Conservation (phyloP, 2,797 vertebrate species). For the Rhodeus uyekii region DNA sequence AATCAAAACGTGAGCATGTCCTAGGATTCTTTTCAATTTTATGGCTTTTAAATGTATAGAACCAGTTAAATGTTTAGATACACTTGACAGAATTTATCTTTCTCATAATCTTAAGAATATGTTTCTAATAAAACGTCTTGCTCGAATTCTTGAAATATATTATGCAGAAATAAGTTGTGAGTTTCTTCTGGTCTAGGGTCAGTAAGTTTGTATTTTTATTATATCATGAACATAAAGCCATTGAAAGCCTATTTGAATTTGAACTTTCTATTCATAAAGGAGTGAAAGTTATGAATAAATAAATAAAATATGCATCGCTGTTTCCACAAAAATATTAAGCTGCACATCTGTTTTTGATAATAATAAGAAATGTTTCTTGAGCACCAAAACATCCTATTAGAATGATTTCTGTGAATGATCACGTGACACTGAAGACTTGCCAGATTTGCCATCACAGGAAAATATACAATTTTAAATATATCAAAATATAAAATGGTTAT, state of each 20-base stretch:
- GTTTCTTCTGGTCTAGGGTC: background rate
- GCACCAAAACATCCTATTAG: too few species aligned
- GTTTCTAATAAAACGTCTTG: background rate
- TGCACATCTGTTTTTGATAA: too few species aligned
- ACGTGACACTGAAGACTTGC: background rate
- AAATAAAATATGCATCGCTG: too few species aligned
- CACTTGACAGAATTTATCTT: background rate
- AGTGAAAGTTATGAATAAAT: too few species aligned
- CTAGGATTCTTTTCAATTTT: constrained; percentile 1
- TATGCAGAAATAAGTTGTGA: background rate
- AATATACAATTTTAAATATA: background rate
- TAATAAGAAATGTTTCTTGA: too few species aligned
- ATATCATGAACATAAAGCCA: too few species aligned
- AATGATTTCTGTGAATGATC: too few species aligned
- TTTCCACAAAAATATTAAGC: too few species aligned
- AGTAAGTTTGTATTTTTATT: background rate
- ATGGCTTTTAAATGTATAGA: background rate
- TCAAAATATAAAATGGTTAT: too few species aligned
- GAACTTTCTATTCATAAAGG: too few species aligned
- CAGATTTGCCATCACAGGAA: background rate
- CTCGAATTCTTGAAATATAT: background rate
- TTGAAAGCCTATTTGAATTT: too few species aligned
- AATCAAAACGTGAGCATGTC: background rate
- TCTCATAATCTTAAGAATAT: background rate
- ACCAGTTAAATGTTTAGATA: background rate